Base-by-base conservation (phyloP, 1,140 invertebrate genomes). In the Agrilus planipennis region DNA sequence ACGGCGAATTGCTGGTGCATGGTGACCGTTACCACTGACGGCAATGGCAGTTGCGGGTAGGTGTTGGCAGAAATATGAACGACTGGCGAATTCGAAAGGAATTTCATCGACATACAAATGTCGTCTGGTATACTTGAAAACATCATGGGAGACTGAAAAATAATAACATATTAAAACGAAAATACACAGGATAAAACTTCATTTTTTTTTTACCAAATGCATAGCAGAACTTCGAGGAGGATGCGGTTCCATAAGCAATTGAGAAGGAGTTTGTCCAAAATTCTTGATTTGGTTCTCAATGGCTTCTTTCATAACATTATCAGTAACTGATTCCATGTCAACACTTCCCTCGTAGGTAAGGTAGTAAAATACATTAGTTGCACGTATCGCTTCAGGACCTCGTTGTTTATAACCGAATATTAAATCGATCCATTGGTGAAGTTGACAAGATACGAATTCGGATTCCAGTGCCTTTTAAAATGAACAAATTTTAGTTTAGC, bases 401-500 rank as follows among this genome's bases (percentile, higher is more conserved):
- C 88, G 78, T 64, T 99, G 96, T 65, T 99, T 99, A 63, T 99
- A 99, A 35, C 96, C 96, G 65, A 99, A 99, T 55, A 99, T 96
- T 34, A 99, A 71, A 69, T 99, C 96, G 51, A 99, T 98, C 96
- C 96, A 99, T 62, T 99, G 93, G 61, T 99, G 95, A 39, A 99
- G 74, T 70, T 99, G 95, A 64, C 94, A 98, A 22, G 91, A 97
- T 2, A 99, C 96, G 60, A 99, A 94, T 64, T 99, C 96, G 0
- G 93, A 98, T 64, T 99, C 96, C 25, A 99, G 69, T 2, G 95
- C 94, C 81, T 85, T 52, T 17, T 60, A 61, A 52, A 53, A 45
- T 51, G 21, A 46, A 35, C 23, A 25, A 25, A 25, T 6, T 25
- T 6, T 6, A 34, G n/a, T n/a, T n/a, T n/a, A n/a, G n/a, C n/a